Evolutionary conservation across 2,888 invertebrate species (phyloP).

Genomic region (Latrodectus elegans): DNA sequence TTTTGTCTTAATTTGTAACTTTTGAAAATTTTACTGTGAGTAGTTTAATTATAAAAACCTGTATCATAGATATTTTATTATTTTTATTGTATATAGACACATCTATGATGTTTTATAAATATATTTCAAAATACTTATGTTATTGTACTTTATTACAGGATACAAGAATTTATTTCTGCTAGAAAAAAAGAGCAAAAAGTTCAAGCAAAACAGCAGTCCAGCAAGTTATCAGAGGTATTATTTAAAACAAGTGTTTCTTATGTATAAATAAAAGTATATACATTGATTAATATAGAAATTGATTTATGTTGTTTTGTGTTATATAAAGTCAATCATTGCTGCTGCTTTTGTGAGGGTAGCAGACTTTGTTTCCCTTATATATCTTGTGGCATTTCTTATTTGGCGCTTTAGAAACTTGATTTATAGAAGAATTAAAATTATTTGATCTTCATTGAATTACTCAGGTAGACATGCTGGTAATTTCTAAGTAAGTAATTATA

Average conservation of each 20-base stretch:
- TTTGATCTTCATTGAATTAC: no score
- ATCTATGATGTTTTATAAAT: no score
- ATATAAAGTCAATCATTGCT: neutral
- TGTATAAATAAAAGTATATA: no score
- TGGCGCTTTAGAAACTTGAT: no score
- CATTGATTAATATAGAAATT: neutral
- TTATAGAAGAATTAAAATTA: no score
- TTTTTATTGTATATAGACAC: no score
- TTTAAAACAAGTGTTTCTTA: neutral
- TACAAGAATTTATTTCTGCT: constrained; percentile 76
- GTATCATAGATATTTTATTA: no score
- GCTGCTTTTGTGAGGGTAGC: neutral
- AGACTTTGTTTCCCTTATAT: no score
- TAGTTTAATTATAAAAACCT: neutral
- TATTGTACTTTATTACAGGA: constrained; percentile 70
- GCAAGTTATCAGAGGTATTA: constrained; percentile 50
- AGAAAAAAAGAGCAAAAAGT: constrained; percentile 75
- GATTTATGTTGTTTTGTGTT: neutral
- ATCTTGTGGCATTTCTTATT: no score
- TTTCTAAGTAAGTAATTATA: no score
- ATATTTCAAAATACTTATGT: no score
- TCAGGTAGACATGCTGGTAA: no score
- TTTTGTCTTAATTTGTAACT: neutral
- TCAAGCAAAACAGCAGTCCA: constrained; percentile 52
- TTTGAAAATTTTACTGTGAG: neutral